Base-by-base conservation (phyloP, 2,113 vertebrate species). In the Paralichthys olivaceus region DNA sequence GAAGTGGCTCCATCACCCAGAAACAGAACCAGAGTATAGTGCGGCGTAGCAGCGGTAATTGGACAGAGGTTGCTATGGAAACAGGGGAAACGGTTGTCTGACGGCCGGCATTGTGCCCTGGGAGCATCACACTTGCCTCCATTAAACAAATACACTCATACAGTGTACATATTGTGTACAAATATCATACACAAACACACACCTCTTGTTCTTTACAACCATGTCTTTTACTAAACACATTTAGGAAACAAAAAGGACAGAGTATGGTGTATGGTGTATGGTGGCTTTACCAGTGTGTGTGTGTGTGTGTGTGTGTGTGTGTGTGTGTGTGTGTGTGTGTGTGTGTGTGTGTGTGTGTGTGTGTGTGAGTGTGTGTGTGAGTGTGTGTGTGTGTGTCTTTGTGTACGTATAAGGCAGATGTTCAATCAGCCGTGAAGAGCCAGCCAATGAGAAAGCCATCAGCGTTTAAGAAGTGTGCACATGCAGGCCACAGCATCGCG, bases 51-150 rank as follows among this genome's bases (percentile, higher is more conserved):
- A 59, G 81, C 57, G 73, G 94, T 96, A 96, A 97, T 97, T 96
- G 96, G 94, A 94, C 95, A 95, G 94, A 86, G 90, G 96, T 99
- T 95, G 91, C 96, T 95, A 99, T 98, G 96, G 97, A 96, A 98
- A 99, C 98, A 95, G 95, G 95, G 95, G 92, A 96, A 96, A 93
- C 95, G 95, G 95, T 95, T 95, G 95, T 84, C 91, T 94, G 94
- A 93, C 94, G 65, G 90, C 83, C 64, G 22, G 72, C 93, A 94
- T 95, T 94, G 94, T 93, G 90, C 94, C 93, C 94, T 89, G 87
- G 93, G 95, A 96, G 96, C 95, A 96, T 95, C 95, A 96, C 95
- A 89, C 85, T 80, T 65, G 76, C 79, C 86, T 91, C 90, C 76
- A 84, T 87, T 88, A 82, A 84, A 89, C 70, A 76, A 72, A 77